These are phyloP conservation scores for Orthosia gothica DNA, from an alignment of 2,888 invertebrate species.

Conservation along the genomic window DNA sequence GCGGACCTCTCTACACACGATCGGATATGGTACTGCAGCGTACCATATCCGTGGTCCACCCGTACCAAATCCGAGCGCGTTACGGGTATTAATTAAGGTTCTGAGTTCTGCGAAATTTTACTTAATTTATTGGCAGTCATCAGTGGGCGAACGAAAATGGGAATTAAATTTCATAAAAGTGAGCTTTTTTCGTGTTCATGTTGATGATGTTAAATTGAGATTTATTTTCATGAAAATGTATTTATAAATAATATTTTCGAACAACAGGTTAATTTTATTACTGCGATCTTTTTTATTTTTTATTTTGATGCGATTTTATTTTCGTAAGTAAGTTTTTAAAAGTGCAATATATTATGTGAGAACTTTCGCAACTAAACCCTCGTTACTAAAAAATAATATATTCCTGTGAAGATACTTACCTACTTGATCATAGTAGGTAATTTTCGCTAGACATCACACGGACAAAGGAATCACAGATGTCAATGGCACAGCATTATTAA, in stretches of 20 bases:
- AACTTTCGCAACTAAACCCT: too few species aligned
- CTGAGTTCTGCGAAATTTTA: neutral
- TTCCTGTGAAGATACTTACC: neutral
- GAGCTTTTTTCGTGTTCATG: neutral
- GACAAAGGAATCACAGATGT: neutral
- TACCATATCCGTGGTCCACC: too few species aligned
- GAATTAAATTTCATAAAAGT: neutral
- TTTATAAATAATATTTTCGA: neutral
- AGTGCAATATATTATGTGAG: neutral
- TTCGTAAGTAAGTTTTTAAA: neutral
- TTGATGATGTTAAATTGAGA: neutral
- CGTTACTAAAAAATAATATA: too few species aligned
- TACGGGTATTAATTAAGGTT: neutral
- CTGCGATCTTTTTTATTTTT: neutral
- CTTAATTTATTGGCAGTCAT: neutral
- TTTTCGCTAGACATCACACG: neutral
- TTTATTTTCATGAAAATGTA: constrained; percentile 3
- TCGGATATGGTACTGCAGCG: too few species aligned
- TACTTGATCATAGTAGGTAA: neutral
- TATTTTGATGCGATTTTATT: too few species aligned
- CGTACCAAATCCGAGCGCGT: too few species aligned
- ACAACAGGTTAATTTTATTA: neutral
- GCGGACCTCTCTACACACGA: too few species aligned
- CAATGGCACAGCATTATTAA: neutral
- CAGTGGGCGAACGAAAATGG: neutral